Evolutionary conservation across 2,888 invertebrate species (phyloP), one percentile per base, ranked within the genome.

Genomic region (Heliconius ismenius): DNA sequence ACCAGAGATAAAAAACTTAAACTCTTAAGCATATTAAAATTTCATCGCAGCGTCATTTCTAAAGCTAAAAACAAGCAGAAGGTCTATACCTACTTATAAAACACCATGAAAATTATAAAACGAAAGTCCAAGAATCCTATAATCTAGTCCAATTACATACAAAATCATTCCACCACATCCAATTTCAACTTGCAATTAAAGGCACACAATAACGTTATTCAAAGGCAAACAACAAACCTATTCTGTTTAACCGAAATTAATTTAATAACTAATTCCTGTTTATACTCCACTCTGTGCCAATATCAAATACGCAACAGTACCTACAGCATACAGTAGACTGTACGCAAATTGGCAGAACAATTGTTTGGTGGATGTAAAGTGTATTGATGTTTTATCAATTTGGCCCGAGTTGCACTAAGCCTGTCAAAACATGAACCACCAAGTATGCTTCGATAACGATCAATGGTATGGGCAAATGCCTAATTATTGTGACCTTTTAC

Each of bases 261-360:
- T 54, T 58, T 70, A 70, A 70, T 70, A 70, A 70, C 70, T 70
- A 58, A 58, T 70, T 58, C 58, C 58, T 70, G 70, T 70, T 32
- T 32, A 58, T 58, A 58, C 70, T 58, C 28, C 6, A 58, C 70
- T 58, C 70, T 70, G 58, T 70, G 32, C 70, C 26, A 26, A 26
- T 2, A 70, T 70, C 70, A 67, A 67, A 67, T 67, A 70, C 32
- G 15, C 58, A 67, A 11, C 39, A 39, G 39, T 11, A 11, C 39
- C 32, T 32, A 67, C 24, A n/a, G 32, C 32, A 32, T 15, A 32
- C 54, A 32, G n/a, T 32, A 58, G 9, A 15, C 54, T 69, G 4
- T 7, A 58, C 70, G 70, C n/a, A 70, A 70, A 70, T 70, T 70
- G 69, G 6, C 39, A 65, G 21, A 26, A 54, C 26, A 32, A 69